Conservation (phyloP, 1,140 invertebrate species). For the Phthorimaea operculella region DNA sequence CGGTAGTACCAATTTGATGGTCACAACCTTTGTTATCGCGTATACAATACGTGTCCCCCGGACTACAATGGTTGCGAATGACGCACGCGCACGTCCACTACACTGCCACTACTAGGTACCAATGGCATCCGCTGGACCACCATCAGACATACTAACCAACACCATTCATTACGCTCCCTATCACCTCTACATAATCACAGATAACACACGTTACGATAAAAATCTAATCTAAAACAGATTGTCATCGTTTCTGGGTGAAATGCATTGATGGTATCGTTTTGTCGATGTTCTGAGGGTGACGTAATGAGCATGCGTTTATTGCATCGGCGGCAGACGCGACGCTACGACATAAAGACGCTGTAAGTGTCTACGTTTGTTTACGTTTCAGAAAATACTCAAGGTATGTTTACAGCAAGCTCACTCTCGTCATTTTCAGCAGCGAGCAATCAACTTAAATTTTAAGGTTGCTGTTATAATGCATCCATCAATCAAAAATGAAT, state of each 20-base stretch:
- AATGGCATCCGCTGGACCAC: neutral
- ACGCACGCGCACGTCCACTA: neutral
- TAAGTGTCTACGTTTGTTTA: neutral
- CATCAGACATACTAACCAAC: neutral
- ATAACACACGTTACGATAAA: neutral
- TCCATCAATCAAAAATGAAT: too few species aligned
- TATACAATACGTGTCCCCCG: neutral
- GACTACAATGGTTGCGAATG: neutral
- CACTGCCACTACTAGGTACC: neutral
- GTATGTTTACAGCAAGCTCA: too few species aligned
- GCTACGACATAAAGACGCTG: too few species aligned
- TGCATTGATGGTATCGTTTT: neutral
- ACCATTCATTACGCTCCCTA: neutral
- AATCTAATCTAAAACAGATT: neutral
- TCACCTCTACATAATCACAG: neutral
- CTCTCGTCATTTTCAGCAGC: too few species aligned
- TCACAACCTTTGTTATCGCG: neutral
- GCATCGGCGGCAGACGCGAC: constrained; percentile 4
- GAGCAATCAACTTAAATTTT: too few species aligned
- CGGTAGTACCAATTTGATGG: neutral
- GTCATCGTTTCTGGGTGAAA: neutral
- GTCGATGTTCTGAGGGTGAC: constrained; percentile 13
- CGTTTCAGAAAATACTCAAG: neutral
- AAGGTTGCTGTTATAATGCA: too few species aligned
- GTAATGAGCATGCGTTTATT: constrained; percentile 19